Percentiles rank a stretch among this genome's conserved stretches.
Evolutionary conservation across 2,113 vertebrate species (phyloP).

Genomic region (Corythoichthys haematopterus): DNA sequence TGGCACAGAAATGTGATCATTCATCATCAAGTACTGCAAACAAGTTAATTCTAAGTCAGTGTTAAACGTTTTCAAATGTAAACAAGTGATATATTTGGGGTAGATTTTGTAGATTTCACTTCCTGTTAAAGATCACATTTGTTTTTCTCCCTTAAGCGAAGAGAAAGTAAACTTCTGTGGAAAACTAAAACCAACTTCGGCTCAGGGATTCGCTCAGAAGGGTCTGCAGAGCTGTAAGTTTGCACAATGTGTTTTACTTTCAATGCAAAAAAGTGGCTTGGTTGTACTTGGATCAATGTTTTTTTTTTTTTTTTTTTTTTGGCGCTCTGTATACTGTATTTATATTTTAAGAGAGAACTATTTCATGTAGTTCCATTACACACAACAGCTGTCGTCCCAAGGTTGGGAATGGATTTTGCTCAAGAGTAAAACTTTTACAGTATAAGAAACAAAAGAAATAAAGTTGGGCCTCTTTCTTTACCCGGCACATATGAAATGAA

Average conservation of each 20-base stretch:
- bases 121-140: neutral
- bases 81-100: neutral
- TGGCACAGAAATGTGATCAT: too few species aligned
- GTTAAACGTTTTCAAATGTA: neutral
- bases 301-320: neutral
- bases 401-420: neutral
- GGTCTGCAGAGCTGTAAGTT: constrained; percentile 1
- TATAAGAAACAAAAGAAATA: neutral
- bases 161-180: neutral
- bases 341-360: neutral
- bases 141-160: neutral
- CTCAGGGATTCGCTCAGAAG: neutral
- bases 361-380: neutral
- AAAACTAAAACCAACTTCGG: neutral
- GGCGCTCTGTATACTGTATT: neutral
- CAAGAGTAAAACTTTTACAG: neutral
- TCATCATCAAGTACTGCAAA: too few species aligned
- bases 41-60: neutral
- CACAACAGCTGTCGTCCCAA: neutral
- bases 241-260: neutral
- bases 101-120: neutral
- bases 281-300: neutral
- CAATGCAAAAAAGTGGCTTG: neutral
- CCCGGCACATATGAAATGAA: neutral
- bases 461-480: neutral